phyloP scores from a whole-genome alignment of 2,113 vertebrate genomes.

The Motacilla alba region DNA sequence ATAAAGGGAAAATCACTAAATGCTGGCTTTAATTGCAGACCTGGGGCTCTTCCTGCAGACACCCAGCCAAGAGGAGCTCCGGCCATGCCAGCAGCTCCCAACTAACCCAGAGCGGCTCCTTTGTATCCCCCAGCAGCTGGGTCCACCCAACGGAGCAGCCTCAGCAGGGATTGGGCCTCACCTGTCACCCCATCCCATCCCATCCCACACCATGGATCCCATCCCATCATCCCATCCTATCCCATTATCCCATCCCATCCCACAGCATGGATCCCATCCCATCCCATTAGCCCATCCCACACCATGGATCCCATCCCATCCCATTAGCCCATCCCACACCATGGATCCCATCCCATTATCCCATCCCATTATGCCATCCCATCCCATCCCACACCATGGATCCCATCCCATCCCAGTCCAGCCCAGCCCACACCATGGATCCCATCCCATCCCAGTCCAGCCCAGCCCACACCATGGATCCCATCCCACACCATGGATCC shows the following conservation, averaged over 20 bases:
- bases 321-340: too few relatives aligned
- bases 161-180: not conserved
- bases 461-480: too few relatives aligned
- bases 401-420: too few relatives aligned
- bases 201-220: not conserved
- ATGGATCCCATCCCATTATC: too few relatives aligned
- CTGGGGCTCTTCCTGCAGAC: not conserved
- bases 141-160: not conserved
- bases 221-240: not conserved
- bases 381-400: too few relatives aligned
- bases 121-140: not conserved
- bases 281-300: too few relatives aligned
- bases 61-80: not conserved
- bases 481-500: too few relatives aligned
- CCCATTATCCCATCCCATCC: not conserved
- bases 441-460: too few relatives aligned
- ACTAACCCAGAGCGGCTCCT: accelerated
- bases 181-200: not conserved
- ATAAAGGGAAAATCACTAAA: not conserved
- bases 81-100: not conserved
- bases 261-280: too few relatives aligned
- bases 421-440: too few relatives aligned
- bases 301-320: not conserved
- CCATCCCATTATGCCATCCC: too few relatives aligned
- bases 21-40: not conserved